phyloP scores from a whole-genome alignment of 1,140 invertebrate species.

The Microplitis mediator region DNA sequence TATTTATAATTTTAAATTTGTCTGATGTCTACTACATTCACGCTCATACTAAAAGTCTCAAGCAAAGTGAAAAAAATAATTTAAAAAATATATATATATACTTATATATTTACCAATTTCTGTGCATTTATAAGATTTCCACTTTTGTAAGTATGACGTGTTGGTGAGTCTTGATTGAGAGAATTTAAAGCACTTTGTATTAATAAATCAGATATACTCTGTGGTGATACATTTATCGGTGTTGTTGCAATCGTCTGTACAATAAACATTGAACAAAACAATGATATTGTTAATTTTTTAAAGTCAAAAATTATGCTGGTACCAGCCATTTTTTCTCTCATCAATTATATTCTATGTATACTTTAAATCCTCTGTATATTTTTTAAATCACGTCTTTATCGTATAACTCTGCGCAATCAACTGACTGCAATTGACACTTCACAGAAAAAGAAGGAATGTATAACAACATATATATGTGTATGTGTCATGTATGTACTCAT shows the following conservation, averaged over 20 bases:
- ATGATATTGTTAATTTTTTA: neutral
- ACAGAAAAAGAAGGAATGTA: too few relatives aligned
- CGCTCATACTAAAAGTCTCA: too few relatives aligned
- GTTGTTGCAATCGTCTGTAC: constrained; percentile 2
- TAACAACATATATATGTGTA: neutral
- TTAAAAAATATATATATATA: constrained; percentile 25
- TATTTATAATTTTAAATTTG: too few relatives aligned
- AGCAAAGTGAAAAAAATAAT: neutral
- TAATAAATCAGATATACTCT: constrained; percentile 36
- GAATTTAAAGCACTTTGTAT: constrained; percentile 44
- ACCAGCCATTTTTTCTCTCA: constrained; percentile 13
- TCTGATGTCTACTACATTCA: too few relatives aligned
- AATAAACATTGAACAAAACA: constrained; percentile 3
- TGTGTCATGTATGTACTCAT: too few relatives aligned
- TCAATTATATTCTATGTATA: neutral
- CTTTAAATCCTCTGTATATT: neutral
- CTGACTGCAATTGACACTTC: neutral
- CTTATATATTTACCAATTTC: constrained; percentile 43
- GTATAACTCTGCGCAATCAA: neutral
- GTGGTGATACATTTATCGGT: constrained; percentile 34
- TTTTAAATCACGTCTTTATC: neutral
- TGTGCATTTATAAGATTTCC: constrained; percentile 49
- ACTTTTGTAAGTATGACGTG: constrained; percentile 43
- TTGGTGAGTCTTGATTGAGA: constrained; percentile 46
- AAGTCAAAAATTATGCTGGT: neutral